Conservation (phyloP, 2,888 invertebrate genomes). For the Tetheella fluctuosa region DNA sequence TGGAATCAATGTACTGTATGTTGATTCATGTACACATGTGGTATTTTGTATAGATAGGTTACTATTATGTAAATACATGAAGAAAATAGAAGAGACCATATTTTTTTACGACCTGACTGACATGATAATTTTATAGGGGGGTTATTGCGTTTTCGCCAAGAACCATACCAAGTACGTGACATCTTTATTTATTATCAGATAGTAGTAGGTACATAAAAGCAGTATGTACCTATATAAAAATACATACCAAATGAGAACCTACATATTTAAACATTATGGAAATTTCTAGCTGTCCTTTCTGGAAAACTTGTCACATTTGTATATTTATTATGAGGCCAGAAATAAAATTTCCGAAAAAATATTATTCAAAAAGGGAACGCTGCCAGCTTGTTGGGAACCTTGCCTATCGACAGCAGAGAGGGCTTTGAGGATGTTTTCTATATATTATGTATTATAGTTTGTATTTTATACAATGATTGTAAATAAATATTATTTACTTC, state of each 20-base stretch:
- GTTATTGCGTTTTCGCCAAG: slow-evolving; percentile 52
- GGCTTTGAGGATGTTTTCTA: no score
- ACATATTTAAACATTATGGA: no score
- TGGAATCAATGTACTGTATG: neutral
- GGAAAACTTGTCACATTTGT: neutral
- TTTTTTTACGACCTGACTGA: slow-evolving; percentile 34
- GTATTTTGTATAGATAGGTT: neutral
- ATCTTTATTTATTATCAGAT: slow-evolving; percentile 24
- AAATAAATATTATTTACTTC: no score
- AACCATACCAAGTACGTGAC: slow-evolving; percentile 43
- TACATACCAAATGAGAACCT: slow-evolving; percentile 1
- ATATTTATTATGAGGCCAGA: neutral
- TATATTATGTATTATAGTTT: no score
- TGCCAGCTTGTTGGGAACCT: no score
- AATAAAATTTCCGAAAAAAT: neutral
- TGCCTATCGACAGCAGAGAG: no score
- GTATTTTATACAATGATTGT: no score
- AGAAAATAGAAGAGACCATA: slow-evolving; percentile 38
- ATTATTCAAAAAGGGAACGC: no score
- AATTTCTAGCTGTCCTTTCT: neutral
- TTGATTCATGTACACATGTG: neutral
- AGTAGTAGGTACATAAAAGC: neutral
- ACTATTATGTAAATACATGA: neutral
- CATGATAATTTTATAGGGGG: slow-evolving; percentile 34
- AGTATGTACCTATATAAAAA: no score